These are phyloP conservation scores for Jacana jacana DNA, from an alignment of 2,113 vertebrate genomes.

Conservation along the genomic window DNA sequence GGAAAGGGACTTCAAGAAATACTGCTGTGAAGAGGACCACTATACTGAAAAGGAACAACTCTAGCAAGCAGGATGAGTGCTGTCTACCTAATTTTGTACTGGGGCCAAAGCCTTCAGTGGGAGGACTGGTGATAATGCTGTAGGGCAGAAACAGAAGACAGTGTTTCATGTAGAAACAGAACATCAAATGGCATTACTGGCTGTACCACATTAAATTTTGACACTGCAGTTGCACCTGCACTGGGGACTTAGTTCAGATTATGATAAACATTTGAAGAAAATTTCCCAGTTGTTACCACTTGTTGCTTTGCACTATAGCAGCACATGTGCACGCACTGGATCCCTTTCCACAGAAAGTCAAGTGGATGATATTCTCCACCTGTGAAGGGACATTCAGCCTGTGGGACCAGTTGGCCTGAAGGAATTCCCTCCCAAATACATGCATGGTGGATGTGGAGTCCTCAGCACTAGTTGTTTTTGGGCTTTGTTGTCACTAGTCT, in stretches of 20 bases:
- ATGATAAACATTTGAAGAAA: neutral
- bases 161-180: neutral
- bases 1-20: neutral
- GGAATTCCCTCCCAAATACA: neutral
- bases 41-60: neutral
- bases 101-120: neutral
- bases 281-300: neutral
- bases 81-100: neutral
- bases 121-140: neutral
- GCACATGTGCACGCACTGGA: neutral
- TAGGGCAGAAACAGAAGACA: neutral
- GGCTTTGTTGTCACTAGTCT: neutral
- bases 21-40: neutral
- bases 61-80: neutral
- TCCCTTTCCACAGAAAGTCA: neutral
- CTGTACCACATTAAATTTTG: neutral
- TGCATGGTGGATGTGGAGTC: fast-evolving
- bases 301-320: neutral
- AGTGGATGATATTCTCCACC: neutral
- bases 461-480: neutral
- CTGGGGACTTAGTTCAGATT: neutral
- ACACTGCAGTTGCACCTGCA: neutral
- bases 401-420: neutral
- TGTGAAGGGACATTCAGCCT: neutral
- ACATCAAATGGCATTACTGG: neutral